Base-by-base conservation (phyloP, 2,888 invertebrate species). In the Drosophila pseudotalamancana region DNA sequence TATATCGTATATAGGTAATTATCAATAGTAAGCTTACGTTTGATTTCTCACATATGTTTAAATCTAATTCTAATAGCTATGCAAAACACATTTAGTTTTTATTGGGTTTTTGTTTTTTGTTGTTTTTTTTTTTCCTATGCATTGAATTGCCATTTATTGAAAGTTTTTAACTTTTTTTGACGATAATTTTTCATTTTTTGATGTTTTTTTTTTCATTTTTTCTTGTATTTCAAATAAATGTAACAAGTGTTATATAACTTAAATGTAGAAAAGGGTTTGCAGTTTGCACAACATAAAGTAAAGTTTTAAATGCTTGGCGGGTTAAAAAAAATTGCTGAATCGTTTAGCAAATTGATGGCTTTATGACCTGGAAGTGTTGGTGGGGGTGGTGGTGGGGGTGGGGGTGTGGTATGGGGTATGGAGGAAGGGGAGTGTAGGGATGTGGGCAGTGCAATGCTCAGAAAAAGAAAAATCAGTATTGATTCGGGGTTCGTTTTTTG, bases 21-120 rank as follows among this genome's bases (percentile, higher is more conserved):
- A 81, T 81, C 82, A 77, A 62, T 81, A 81, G 79, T 81, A 85
- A 81, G 81, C 81, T 81, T 81, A 81, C 62, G 77, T 84, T 81
- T 84, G 81, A 81, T 84, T 81, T 81, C 85, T 81, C 81, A 81
- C 81, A 79, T 82, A 72, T 75, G 23, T 56, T 62, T 81, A 79
- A 64, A 51, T 64, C 67, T 84, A 81, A 59, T 50, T 76, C 77
- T 81, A 84, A 64, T 66, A 78, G 79, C 85, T 81, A 84, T 65
- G 82, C 82, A 78, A 79, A 80, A 80, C 78, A 80, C 81, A 74
- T 77, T 82, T 79, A 57, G 66, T 74, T 71, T 74, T 69, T 70
- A 35, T 77, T 55, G 46, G 48, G 66, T 72, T 77, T 67, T 31
- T 25, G 4, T 46, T 29, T 31, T 29, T 23, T 55, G 59, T 29